Conservation (phyloP, 1,140 invertebrate genomes). For the Mesaphorura yosii region DNA sequence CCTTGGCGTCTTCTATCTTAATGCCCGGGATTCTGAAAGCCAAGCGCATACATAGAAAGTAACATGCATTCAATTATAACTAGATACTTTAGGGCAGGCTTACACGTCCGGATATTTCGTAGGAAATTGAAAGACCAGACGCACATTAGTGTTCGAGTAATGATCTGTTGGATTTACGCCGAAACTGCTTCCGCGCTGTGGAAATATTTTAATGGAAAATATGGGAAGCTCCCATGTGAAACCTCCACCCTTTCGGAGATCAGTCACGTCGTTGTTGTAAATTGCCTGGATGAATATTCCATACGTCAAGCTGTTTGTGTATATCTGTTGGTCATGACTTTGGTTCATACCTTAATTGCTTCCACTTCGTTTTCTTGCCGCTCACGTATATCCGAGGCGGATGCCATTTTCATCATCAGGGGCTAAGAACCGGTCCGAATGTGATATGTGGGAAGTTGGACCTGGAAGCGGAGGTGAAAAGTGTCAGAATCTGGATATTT, state of each 20-base stretch:
- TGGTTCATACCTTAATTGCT: slow-evolving; percentile 21
- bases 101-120: slow-evolving; percentile 26
- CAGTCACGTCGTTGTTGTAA: slow-evolving; percentile 24
- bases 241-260: slow-evolving; percentile 1
- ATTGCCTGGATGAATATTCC: slow-evolving; percentile 20
- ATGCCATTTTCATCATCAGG: too few relatives aligned
- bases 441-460: too few relatives aligned
- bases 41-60: background rate
- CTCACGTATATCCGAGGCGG: too few relatives aligned
- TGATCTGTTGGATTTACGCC: slow-evolving; percentile 1
- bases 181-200: slow-evolving; percentile 25
- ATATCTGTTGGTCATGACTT: background rate
- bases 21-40: slow-evolving; percentile 19
- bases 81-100: background rate
- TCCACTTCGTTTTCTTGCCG: slow-evolving; percentile 22
- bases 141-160: slow-evolving; percentile 8
- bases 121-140: slow-evolving; percentile 14
- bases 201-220: slow-evolving; percentile 15
- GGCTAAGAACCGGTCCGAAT: too few relatives aligned
- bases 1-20: slow-evolving; percentile 16
- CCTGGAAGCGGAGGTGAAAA: too few relatives aligned
- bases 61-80: background rate
- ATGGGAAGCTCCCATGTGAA: background rate
- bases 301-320: background rate
- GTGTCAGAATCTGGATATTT: too few relatives aligned